Base-by-base conservation (phyloP, 2,113 vertebrate species). In the Patagioenas fasciata region DNA sequence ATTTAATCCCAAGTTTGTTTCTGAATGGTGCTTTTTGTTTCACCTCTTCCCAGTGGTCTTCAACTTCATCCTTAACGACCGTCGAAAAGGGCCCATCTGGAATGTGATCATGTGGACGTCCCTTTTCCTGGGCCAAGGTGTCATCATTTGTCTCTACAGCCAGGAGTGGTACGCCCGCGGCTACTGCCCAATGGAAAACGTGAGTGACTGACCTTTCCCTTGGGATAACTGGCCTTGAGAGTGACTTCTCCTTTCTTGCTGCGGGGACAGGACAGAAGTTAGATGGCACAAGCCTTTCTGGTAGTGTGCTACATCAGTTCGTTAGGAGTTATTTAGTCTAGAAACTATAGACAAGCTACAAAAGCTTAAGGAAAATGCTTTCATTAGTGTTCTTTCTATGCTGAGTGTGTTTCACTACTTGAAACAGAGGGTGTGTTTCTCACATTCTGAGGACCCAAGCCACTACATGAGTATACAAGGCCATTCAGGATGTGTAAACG, bases 131-230 rank as follows among this genome's bases (percentile, higher is more conserved):
- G 99, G 99, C 71, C 97, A 99, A 4, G 99, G 99, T 13, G 98
- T 99, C 85, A 96, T 99, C 80, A 97, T 99, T 67, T 99, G 99
- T 92, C 98, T 99, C 48, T 99, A 99, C 82, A 99, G 99, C 83
- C 99, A 99, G 95, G 99, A 99, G 97, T 99, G 99, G 99, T 99
- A 99, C 1, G 99, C 99, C 25, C 99, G 98, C 85, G 98, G 97
- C 78, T 98, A 99, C 95, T 99, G 99, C 91, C 98, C 99, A 42
- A 48, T 98, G 23, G 97, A 98, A 86, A 98, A 99, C 72, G 99
- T 99, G 97, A 98, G 98, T 97, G 54, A 21, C 23, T 15, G 29
- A 4, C 36, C 16, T 20, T 38, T 21, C 47, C 58, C 13, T 6
- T 10, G 65, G 65, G 32, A 13, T 32, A 40, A 31, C 24, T 15